These are phyloP conservation scores for Nebria ingens DNA, from an alignment of 1,140 invertebrate species.

Conservation along the genomic window DNA sequence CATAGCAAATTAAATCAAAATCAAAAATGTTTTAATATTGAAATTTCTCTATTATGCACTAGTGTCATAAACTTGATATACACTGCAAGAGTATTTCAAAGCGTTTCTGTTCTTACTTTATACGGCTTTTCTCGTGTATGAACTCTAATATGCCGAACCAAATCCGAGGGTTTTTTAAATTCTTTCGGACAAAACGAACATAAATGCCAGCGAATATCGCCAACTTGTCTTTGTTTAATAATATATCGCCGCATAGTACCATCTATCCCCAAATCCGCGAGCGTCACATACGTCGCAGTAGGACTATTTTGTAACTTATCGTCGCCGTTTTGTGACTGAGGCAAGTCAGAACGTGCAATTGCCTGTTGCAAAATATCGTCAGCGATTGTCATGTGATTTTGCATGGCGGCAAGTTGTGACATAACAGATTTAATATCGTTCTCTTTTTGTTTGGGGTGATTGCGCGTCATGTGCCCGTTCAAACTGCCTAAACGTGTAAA, in stretches of 20 bases:
- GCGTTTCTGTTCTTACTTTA: background rate
- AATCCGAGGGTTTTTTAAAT: constrained; percentile 33
- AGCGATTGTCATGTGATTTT: constrained; percentile 17
- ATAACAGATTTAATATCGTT: constrained; percentile 25
- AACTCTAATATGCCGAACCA: constrained; percentile 31
- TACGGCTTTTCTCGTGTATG: constrained; percentile 31
- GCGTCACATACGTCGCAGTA: constrained; percentile 15
- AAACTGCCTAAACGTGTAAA: constrained; percentile 60
- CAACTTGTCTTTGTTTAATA: constrained; percentile 26
- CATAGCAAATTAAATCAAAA: background rate
- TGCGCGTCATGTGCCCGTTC: constrained; percentile 57
- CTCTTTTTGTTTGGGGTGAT: constrained; percentile 32
- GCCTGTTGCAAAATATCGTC: constrained; percentile 49
- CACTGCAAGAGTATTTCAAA: too few species aligned
- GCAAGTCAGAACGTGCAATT: constrained; percentile 33
- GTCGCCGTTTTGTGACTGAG: constrained; percentile 2
- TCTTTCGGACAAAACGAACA: constrained; percentile 28
- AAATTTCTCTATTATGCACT: too few species aligned
- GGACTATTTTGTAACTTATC: background rate
- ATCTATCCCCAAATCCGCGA: constrained; percentile 20
- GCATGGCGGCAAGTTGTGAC: constrained; percentile 24
- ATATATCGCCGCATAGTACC: constrained; percentile 21
- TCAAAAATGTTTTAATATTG: too few species aligned
- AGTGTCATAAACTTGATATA: too few species aligned
- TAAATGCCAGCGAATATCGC: constrained; percentile 25